A percentile compares a stretch with the other conserved stretches of the same genome.
phyloP scores from a whole-genome alignment of 2,113 vertebrate species.

The Lutjanus erythropterus region DNA sequence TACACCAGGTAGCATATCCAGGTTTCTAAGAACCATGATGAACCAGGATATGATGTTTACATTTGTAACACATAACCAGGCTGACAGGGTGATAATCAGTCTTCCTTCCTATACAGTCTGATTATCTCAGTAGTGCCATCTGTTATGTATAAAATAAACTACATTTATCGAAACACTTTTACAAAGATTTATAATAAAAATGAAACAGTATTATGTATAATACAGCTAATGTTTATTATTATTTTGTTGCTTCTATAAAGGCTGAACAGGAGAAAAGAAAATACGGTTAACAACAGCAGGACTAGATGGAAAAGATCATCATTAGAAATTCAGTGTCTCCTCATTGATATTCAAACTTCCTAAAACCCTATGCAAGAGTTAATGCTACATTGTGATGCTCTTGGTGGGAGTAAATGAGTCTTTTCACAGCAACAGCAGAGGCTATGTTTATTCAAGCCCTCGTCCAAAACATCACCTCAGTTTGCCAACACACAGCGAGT shows the following conservation, averaged over 20 bases:
- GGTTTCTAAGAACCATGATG: neutral
- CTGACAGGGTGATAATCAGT: conserved; percentile 13
- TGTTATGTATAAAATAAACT: neutral
- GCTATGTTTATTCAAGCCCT: conserved; percentile 66
- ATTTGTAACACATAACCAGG: neutral
- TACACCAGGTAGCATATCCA: neutral
- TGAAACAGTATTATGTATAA: neutral
- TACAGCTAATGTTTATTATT: too few relatives aligned
- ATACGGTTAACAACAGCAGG: neutral
- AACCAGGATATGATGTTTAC: neutral
- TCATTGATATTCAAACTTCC: conserved; percentile 3
- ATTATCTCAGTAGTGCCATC: neutral
- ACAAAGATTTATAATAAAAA: neutral
- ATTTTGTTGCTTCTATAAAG: too few relatives aligned
- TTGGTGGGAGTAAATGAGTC: conserved; percentile 64
- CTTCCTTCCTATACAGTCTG: neutral
- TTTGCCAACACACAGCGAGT: conserved; percentile 63
- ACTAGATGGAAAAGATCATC: conserved; percentile 2
- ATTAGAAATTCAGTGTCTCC: conserved; percentile 10
- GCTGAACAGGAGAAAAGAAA: neutral
- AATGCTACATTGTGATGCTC: conserved; percentile 48
- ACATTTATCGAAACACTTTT: neutral
- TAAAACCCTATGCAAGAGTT: conserved; percentile 37
- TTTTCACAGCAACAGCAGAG: conserved; percentile 61
- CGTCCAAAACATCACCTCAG: conserved; percentile 58